A percentile compares a stretch with the other conserved stretches of the same genome.
Conservation (phyloP, 2,888 invertebrate genomes). For the Parasteatoda lunata region DNA sequence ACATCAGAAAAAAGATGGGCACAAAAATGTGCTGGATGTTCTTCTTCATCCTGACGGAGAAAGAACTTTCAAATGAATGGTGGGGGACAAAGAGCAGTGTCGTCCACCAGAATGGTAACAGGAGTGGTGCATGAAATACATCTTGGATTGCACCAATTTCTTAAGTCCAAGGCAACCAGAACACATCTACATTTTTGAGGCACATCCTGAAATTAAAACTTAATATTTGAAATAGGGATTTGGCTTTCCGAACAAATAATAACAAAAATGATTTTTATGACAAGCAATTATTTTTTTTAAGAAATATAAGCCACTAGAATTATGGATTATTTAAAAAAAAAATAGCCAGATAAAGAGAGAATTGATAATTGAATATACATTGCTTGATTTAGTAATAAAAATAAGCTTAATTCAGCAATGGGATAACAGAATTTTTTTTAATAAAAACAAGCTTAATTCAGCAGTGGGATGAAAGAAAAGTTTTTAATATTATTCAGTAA, state of each 20-base stretch:
- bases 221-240: background rate
- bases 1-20: conserved; percentile 36
- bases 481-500: too few species aligned
- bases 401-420: too few species aligned
- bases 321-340: too few species aligned
- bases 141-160: background rate
- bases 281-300: background rate
- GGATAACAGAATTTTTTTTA: too few species aligned
- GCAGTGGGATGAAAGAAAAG: too few species aligned
- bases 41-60: background rate
- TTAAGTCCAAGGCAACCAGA: background rate
- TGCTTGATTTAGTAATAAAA: too few species aligned
- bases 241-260: background rate
- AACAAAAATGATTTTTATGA: background rate
- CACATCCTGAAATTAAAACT: too few species aligned
- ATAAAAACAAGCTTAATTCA: too few species aligned
- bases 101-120: conserved; percentile 27
- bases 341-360: too few species aligned
- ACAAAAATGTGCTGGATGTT: background rate
- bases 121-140: background rate
- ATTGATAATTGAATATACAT: too few species aligned
- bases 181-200: too few species aligned
- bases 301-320: too few species aligned
- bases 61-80: conserved; percentile 5
- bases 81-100: conserved; percentile 14